phyloP scores from a whole-genome alignment of 2,888 invertebrate genomes.

The Diloba caeruleocephala region DNA sequence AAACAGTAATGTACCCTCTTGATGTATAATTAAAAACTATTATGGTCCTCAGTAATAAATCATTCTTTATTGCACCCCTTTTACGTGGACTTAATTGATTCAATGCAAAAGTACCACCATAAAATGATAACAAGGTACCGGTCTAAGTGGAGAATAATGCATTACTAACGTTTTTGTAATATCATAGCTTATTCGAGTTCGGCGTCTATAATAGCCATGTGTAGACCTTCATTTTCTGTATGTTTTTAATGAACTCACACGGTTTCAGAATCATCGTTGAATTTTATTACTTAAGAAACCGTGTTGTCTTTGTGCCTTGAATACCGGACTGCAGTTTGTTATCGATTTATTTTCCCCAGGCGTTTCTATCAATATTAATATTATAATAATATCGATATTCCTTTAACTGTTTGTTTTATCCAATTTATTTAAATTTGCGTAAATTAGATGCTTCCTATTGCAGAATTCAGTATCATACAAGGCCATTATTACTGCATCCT shows the following conservation, averaged over 20 bases:
- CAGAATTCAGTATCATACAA: no score
- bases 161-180: conserved; percentile 52
- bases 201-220: conserved; percentile 19
- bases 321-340: no score
- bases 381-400: no score
- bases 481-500: no score
- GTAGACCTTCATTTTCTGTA: conserved; percentile 36
- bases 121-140: conserved; percentile 78
- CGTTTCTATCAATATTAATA: no score
- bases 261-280: conserved; percentile 16
- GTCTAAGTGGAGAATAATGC: conserved; percentile 54
- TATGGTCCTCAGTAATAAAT: conserved; percentile 76
- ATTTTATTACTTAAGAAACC: conserved; percentile 19
- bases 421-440: no score
- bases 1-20: conserved; percentile 61
- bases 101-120: conserved; percentile 72
- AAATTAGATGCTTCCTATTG: no score
- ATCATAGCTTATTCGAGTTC: conserved; percentile 27
- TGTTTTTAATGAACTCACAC: conserved; percentile 20
- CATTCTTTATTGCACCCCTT: conserved; percentile 81
- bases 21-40: conserved; percentile 84
- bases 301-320: conserved; percentile 1
- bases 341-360: no score
- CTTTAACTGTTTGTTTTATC: no score
- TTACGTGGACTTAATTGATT: conserved; percentile 79